These are phyloP conservation scores for Tetranychus truncatus DNA, from an alignment of 2,888 invertebrate species.

Conservation along the genomic window DNA sequence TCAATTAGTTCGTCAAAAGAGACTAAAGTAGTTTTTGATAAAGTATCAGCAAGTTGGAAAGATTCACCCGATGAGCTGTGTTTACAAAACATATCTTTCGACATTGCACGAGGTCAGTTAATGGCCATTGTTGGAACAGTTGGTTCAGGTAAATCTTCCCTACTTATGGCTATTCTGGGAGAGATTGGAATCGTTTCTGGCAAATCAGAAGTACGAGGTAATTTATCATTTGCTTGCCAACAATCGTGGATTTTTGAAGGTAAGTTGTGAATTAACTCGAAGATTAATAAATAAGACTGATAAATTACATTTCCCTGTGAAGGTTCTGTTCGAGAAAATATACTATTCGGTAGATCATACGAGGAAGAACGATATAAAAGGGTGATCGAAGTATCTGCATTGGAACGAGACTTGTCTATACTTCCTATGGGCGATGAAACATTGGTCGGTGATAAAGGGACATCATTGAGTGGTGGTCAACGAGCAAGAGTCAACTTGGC, in stretches of 20 bases:
- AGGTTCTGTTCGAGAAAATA: constrained; percentile 61
- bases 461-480: constrained; percentile 41
- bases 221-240: constrained; percentile 35
- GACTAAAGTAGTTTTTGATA: neutral
- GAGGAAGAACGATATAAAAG: constrained; percentile 38
- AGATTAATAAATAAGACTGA: neutral
- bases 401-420: constrained; percentile 35
- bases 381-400: constrained; percentile 41
- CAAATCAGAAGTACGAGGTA: constrained; percentile 31
- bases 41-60: neutral
- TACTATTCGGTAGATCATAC: constrained; percentile 60
- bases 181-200: constrained; percentile 33
- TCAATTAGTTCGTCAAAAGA: neutral
- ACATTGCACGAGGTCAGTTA: constrained; percentile 35
- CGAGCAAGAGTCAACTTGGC: constrained; percentile 28
- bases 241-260: constrained; percentile 21
- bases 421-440: constrained; percentile 38
- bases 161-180: constrained; percentile 33
- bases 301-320: too few species aligned
- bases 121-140: constrained; percentile 56
- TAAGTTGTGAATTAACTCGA: neutral
- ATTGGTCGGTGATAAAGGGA: constrained; percentile 41
- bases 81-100: constrained; percentile 29
- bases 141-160: constrained; percentile 48
- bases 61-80: constrained; percentile 9